Evolutionary conservation across 92 coral and sea anemone species (phyloP).

Genomic region (Paramuricea clavata): DNA sequence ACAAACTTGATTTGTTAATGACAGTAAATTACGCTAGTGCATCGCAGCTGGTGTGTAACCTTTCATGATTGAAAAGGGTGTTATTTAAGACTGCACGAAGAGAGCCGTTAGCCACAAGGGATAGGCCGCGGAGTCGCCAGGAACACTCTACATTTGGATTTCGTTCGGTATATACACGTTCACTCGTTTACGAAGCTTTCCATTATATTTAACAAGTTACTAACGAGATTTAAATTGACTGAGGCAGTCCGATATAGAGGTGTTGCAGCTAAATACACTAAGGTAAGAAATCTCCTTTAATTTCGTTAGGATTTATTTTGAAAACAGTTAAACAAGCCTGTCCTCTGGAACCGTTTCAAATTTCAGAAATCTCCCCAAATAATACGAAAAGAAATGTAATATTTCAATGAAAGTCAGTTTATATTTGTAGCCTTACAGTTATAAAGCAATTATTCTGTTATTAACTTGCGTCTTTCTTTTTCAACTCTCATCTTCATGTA

Average conservation of each 20-base stretch:
- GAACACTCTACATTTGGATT: background rate
- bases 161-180: background rate
- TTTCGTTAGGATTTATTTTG: slow-evolving; percentile 1
- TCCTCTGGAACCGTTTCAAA: background rate
- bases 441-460: slow-evolving; percentile 31
- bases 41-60: slow-evolving; percentile 56
- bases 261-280: background rate
- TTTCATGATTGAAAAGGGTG: slow-evolving; percentile 52
- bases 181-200: background rate
- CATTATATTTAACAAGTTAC: background rate
- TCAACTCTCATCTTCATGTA: slow-evolving; percentile 18
- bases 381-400: background rate
- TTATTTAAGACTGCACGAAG: slow-evolving; percentile 51
- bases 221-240: background rate
- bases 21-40: slow-evolving; percentile 54
- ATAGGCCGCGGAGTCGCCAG: slow-evolving; percentile 20
- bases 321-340: background rate
- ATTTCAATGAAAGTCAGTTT: background rate
- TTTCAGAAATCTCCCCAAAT: background rate
- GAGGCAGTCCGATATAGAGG: background rate
- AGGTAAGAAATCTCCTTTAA: background rate
- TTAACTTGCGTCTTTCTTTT: slow-evolving; percentile 29
- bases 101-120: slow-evolving; percentile 34
- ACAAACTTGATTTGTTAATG: slow-evolving; percentile 54
- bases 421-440: background rate